These are phyloP conservation scores for Trypoxylus dichotomus DNA, from an alignment of 1,140 invertebrate genomes.

Conservation along the genomic window DNA sequence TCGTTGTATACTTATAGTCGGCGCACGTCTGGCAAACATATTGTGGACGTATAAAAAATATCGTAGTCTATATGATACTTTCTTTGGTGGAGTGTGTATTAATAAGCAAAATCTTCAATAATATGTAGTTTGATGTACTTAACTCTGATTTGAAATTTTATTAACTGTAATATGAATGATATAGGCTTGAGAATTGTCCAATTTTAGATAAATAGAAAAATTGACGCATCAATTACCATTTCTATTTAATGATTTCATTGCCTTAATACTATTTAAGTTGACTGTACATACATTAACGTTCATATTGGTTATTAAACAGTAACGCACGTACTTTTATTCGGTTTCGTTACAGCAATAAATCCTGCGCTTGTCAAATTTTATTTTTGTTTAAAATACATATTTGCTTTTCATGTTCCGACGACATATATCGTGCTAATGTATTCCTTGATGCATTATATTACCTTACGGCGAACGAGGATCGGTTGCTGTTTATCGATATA, in stretches of 20 bases:
- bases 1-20: no score
- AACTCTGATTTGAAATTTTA: no score
- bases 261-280: not conserved
- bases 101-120: no score
- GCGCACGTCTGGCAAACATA: no score
- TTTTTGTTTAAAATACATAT: conserved; percentile 21
- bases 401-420: not conserved
- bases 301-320: conserved; percentile 9
- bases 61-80: no score
- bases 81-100: no score
- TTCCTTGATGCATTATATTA: not conserved
- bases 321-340: not conserved
- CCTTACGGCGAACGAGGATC: not conserved
- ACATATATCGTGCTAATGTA: not conserved
- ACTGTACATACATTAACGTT: not conserved
- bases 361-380: not conserved
- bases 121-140: no score
- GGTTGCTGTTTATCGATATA: not conserved
- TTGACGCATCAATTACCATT: no score
- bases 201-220: no score
- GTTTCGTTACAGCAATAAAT: not conserved
- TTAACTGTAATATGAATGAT: no score
- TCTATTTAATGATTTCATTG: not conserved
- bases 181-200: no score
- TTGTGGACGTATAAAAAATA: no score